Percentiles rank a stretch among this genome's conserved stretches.
These are phyloP conservation scores for Oryzias sinensis DNA, from an alignment of 2,797 vertebrate species.

Conservation along the genomic window DNA sequence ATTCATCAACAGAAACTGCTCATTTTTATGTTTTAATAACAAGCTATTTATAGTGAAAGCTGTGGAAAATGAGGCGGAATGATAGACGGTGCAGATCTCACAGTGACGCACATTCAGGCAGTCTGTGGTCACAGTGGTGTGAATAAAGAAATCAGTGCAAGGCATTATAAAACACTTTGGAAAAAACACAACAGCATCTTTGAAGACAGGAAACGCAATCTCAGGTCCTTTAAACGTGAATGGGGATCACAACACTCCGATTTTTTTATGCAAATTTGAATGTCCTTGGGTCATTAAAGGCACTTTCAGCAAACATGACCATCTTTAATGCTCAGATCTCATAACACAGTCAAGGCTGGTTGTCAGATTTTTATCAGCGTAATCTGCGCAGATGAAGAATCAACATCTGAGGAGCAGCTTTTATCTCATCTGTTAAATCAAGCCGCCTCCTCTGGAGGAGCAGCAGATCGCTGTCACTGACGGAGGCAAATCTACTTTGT, in stretches of 20 bases:
- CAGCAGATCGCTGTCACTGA: neutral
- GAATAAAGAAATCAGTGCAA: no score
- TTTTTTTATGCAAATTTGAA: slow-evolving; percentile 7
- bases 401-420: slow-evolving; percentile 1
- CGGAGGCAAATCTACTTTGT: no score
- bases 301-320: neutral
- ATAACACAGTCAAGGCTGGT: slow-evolving; percentile 9
- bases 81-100: no score
- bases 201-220: no score
- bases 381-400: slow-evolving; percentile 11
- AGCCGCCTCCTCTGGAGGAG: neutral
- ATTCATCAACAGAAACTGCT: no score
- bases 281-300: neutral
- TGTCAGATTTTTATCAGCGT: slow-evolving; percentile 14
- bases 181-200: no score
- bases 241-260: neutral
- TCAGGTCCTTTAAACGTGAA: neutral
- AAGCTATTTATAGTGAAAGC: no score
- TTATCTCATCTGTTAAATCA: slow-evolving; percentile 7
- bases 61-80: no score
- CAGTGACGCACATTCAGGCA: no score
- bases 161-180: no score
- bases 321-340: slow-evolving; percentile 6
- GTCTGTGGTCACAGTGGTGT: no score
- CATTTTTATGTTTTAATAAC: no score